Evolutionary conservation across 2,797 vertebrate species (phyloP).

Genomic region (Etheostoma perlongum): DNA sequence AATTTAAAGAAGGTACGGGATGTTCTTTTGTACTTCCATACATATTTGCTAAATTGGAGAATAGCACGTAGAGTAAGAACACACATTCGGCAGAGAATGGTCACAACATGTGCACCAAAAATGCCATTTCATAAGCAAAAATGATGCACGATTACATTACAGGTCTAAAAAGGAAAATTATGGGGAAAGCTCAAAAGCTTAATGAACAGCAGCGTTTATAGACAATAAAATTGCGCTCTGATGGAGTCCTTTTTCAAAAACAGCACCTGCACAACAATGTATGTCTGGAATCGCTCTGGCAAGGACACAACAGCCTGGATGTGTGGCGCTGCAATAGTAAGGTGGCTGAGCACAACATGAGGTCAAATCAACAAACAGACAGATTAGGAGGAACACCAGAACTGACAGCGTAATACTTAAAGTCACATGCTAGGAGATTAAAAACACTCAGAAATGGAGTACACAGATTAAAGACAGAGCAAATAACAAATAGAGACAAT

Average conservation of each 20-base stretch:
- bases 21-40: conserved; percentile 44
- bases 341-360: conserved; percentile 1
- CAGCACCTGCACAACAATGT: conserved; percentile 9
- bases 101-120: conserved; percentile 11
- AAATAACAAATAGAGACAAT: conserved; percentile 15
- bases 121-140: conserved; percentile 18
- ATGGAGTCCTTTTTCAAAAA: conserved; percentile 29
- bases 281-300: conserved; percentile 16
- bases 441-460: conserved; percentile 7
- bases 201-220: conserved; percentile 22
- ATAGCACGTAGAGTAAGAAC: conserved; percentile 8
- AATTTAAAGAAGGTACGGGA: conserved; percentile 25
- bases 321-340: neutral
- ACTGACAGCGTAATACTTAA: neutral
- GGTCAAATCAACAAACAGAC: conserved; percentile 15
- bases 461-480: neutral
- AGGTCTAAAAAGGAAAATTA: conserved; percentile 16
- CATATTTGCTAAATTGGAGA: conserved; percentile 45
- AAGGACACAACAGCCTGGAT: conserved; percentile 12
- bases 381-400: neutral
- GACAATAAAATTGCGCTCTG: conserved; percentile 3
- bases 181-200: neutral
- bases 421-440: neutral
- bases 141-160: conserved; percentile 8
- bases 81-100: conserved; percentile 8